Conservation (phyloP, 2,113 vertebrate genomes). For the Atlantisia rogersi region DNA sequence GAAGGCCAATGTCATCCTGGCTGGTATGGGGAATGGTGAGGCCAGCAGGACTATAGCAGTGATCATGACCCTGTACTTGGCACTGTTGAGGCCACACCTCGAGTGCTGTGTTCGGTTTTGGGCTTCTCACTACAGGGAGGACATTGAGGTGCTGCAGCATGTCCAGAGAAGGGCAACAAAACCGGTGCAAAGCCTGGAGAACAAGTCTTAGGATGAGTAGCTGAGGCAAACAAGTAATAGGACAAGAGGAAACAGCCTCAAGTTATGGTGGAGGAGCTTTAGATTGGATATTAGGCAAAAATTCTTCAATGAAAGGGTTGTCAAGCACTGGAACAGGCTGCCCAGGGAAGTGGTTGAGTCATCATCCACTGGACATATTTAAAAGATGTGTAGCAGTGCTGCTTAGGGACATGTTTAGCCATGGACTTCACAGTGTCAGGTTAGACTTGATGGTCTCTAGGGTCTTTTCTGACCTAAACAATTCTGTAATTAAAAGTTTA, state of each 20-base stretch:
- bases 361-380: background rate
- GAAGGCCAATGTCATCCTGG: background rate
- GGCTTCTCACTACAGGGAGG: background rate
- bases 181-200: no score
- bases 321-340: background rate
- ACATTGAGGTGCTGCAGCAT: background rate
- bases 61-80: background rate
- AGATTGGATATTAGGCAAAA: background rate
- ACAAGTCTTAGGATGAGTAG: background rate
- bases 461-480: background rate
- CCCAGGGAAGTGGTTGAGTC: background rate
- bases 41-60: background rate
- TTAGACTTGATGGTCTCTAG: background rate
- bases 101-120: background rate
- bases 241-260: background rate
- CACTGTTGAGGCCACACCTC: background rate
- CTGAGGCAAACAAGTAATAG: background rate
- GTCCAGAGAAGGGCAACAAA: background rate
- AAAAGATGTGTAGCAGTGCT: fast-evolving
- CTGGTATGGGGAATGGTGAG: background rate
- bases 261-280: background rate
- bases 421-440: background rate
- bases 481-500: background rate
- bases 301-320: background rate
- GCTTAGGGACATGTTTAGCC: background rate